phyloP scores from a whole-genome alignment of 2,888 invertebrate genomes.

The Drosophila recens region DNA sequence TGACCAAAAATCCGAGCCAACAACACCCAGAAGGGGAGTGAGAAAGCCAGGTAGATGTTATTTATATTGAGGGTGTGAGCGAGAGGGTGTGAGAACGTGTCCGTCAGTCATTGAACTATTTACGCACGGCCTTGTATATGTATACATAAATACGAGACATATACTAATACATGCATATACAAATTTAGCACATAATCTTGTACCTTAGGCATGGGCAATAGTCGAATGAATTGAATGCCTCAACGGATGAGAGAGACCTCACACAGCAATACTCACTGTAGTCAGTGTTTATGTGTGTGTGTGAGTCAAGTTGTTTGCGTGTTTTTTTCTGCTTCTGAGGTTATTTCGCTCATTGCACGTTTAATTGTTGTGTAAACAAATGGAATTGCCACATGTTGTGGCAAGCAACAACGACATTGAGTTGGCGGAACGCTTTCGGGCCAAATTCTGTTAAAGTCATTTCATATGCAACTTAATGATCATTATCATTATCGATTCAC shows the following conservation, averaged over 20 bases:
- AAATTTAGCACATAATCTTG: conserved; percentile 13
- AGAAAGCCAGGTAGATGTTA: background rate
- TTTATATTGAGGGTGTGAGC: conserved; percentile 5
- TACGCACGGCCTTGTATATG: conserved; percentile 68
- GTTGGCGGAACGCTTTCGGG: conserved; percentile 33
- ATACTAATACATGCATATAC: conserved; percentile 20
- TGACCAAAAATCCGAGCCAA: conserved; percentile 20
- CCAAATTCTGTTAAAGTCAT: conserved; percentile 17
- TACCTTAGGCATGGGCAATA: conserved; percentile 42
- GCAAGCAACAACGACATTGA: conserved; percentile 45
- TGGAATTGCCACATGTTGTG: conserved; percentile 63
- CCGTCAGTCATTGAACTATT: conserved; percentile 76
- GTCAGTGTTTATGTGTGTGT: conserved; percentile 18
- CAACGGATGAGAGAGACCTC: background rate
- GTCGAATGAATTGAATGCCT: conserved; percentile 32
- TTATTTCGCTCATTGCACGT: conserved; percentile 55
- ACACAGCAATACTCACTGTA: conserved; percentile 12
- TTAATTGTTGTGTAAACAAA: conserved; percentile 72
- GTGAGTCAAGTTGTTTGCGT: conserved; percentile 16
- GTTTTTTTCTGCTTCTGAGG: conserved; percentile 25
- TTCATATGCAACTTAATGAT: conserved; percentile 15
- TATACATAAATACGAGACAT: conserved; percentile 21
- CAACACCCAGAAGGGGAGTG: conserved; percentile 15
- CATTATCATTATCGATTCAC: conserved; percentile 37
- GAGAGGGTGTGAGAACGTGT: conserved; percentile 42